These are phyloP conservation scores for Sarcophaga variegata DNA, from an alignment of 2,888 invertebrate species.

Conservation along the genomic window DNA sequence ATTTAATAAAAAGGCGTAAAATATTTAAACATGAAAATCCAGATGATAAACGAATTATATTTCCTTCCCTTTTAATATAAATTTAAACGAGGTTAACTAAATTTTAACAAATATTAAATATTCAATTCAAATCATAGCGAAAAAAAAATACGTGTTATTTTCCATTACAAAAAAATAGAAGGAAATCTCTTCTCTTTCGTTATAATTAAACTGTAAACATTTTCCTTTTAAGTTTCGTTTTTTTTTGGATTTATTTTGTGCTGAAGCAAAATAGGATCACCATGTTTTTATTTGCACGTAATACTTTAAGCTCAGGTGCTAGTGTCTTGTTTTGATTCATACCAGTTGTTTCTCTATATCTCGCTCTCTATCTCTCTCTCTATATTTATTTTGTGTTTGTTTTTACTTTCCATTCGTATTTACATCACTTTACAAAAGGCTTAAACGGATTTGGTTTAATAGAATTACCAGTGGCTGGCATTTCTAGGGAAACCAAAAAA, in stretches of 20 bases:
- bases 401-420: background rate
- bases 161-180: background rate
- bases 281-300: background rate
- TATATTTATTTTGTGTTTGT: background rate
- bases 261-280: background rate
- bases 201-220: background rate
- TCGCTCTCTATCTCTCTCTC: background rate
- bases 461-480: background rate
- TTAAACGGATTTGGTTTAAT: slow-evolving; percentile 16
- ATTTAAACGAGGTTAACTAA: too few species aligned
- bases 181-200: too few species aligned
- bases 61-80: too few species aligned
- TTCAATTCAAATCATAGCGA: too few species aligned
- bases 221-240: background rate
- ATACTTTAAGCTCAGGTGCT: background rate
- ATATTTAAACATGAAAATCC: slow-evolving; percentile 47
- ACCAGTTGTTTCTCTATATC: too few species aligned
- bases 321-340: too few species aligned
- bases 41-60: background rate
- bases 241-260: background rate
- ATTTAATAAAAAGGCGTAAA: slow-evolving; percentile 57
- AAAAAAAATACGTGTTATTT: too few species aligned
- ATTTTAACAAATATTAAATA: too few species aligned
- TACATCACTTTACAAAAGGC: slow-evolving; percentile 24
- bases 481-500: background rate